A percentile compares a stretch with the other conserved stretches of the same genome.
Conservation (phyloP, 2,113 vertebrate genomes). For the Porphyrio hochstetteri region DNA sequence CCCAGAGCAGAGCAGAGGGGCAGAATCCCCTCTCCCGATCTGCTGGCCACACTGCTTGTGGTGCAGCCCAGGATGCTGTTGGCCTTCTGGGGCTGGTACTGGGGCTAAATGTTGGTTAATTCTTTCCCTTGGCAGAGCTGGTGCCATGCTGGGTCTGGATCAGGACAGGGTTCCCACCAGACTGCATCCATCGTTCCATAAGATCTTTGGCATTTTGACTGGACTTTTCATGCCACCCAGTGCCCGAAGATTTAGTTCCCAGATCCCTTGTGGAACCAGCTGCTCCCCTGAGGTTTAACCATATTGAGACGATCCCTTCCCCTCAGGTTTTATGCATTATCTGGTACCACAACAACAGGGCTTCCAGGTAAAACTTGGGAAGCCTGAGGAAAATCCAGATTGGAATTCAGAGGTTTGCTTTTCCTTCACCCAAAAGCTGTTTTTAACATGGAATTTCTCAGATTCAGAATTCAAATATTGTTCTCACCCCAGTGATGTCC, state of each 20-base stretch:
- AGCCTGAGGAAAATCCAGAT: not conserved
- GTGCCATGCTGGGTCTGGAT: not conserved
- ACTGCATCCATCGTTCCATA: not conserved
- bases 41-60: too few species aligned
- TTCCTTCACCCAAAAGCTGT: not conserved
- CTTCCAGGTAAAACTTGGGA: not conserved
- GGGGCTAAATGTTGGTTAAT: not conserved
- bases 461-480: not conserved
- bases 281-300: not conserved
- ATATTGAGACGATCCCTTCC: not conserved
- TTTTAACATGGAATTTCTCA: not conserved
- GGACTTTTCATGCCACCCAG: rapidly evolving
- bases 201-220: not conserved
- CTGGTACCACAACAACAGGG: not conserved
- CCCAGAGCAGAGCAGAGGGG: too few species aligned
- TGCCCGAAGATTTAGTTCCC: not conserved
- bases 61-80: too few species aligned
- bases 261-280: not conserved
- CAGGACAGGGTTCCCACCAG: not conserved
- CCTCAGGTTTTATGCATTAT: not conserved
- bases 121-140: not conserved
- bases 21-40: too few species aligned
- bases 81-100: not conserved
- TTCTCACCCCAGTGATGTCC: not conserved
- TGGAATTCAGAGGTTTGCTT: not conserved